These are phyloP conservation scores for Drosophila santomea DNA, from an alignment of 1,140 invertebrate genomes.

Conservation along the genomic window DNA sequence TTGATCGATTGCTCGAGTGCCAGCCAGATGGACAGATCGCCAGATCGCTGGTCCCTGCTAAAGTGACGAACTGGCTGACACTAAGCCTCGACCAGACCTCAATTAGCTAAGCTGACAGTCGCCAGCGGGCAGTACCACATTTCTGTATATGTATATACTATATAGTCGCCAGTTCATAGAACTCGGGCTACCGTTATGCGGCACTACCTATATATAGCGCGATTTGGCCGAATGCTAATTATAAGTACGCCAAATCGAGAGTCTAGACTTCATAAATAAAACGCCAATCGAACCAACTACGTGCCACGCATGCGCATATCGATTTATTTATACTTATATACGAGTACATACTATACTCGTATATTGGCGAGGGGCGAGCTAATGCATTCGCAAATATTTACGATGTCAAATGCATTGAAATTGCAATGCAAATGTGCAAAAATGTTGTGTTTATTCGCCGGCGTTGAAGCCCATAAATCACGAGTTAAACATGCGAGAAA, in stretches of 20 bases:
- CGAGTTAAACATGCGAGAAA: slow-evolving; percentile 58
- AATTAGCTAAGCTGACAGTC: slow-evolving; percentile 64
- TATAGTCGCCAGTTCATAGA: slow-evolving; percentile 57
- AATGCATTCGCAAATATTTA: slow-evolving; percentile 75
- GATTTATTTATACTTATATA: slow-evolving; percentile 29
- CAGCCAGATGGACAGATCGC: slow-evolving; percentile 33
- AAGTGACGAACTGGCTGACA: slow-evolving; percentile 74
- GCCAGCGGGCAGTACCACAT: slow-evolving; percentile 19
- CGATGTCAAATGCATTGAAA: slow-evolving; percentile 77
- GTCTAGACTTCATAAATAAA: slow-evolving; percentile 81
- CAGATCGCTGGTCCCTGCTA: slow-evolving; percentile 25
- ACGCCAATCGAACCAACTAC: slow-evolving; percentile 40
- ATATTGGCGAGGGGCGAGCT: slow-evolving; percentile 21
- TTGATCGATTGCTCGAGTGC: slow-evolving; percentile 79
- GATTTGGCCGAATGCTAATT: slow-evolving; percentile 61
- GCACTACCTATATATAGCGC: slow-evolving; percentile 39
- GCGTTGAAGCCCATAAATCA: slow-evolving; percentile 65
- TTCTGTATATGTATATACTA: not conserved
- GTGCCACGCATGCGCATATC: slow-evolving; percentile 61
- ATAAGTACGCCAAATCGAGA: slow-evolving; percentile 68
- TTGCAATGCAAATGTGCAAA: slow-evolving; percentile 71
- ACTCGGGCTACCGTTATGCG: slow-evolving; percentile 63
- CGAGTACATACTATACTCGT: not conserved
- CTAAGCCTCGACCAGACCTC: slow-evolving; percentile 60
- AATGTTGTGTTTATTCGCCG: slow-evolving; percentile 40